Evolutionary conservation across 1,140 invertebrate species (phyloP), one percentile per base, ranked within the genome.

Genomic region (Berghia stephanieae): DNA sequence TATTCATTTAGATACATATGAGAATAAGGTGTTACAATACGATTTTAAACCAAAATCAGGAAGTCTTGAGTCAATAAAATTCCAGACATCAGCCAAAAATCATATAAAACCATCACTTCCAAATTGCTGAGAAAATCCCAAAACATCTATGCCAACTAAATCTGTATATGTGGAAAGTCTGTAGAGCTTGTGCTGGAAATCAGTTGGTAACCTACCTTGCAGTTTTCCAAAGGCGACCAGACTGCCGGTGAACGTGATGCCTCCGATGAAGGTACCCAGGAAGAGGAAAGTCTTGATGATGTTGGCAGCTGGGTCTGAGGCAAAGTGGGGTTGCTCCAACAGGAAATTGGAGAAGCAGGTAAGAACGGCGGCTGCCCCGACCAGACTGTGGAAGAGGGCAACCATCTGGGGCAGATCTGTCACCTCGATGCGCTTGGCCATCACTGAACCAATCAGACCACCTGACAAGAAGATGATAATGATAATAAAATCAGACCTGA

Each of bases 221-320:
- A 97, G 92, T 91, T 97, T 97, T 75, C 95, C 95, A 89, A 96
- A 97, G n/a, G 96, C 96, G 52, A 97, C 92, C 49, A 97, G 89
- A 0, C 94, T 96, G 2, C 95, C 95, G 83, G 94, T 96, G 90
- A 96, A 96, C 10, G 95, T 96, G 44, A 96, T 93, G 63, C 95
- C 95, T 80, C 95, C 96, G 85, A 97, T 97, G 89, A 94, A 96
- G 0, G 95, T 96, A 6, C 95, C 96, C 5, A 97, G 90, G 90
- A 96, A 96, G 2, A 96, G 91, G 18, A 95, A 93, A 0, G 95
- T 95, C 89, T 96, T 96, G 52, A 95, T 92, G n/a, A 96, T 94
- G 83, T 93, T 93, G 0, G 94, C 88, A 3, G 95, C 93, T 21
- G 95, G 94, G 89, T 96, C 94, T 0, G 93, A 92, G n/a, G 93